A percentile compares a stretch with the other conserved stretches of the same genome.
Conservation (phyloP, 2,888 invertebrate genomes). For the Aplocera efformata region DNA sequence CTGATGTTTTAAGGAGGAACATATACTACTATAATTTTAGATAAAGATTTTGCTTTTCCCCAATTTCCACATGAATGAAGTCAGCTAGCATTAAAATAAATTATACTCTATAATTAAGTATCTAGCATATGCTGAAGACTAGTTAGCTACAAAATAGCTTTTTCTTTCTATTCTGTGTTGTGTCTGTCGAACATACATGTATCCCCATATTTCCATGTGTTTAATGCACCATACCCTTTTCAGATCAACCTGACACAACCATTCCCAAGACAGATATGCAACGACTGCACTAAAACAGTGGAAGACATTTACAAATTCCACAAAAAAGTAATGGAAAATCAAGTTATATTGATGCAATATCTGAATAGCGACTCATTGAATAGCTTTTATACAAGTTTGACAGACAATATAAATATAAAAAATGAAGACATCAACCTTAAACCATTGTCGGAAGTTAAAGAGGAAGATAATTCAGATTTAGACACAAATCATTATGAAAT, state of each 20-base stretch:
- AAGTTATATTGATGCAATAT: constrained; percentile 35
- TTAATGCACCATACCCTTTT: too few species aligned
- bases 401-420: constrained; percentile 8
- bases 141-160: too few species aligned
- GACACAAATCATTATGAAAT: constrained; percentile 7
- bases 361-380: constrained; percentile 24
- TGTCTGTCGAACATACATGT: too few species aligned
- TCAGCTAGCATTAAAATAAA: too few species aligned
- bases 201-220: too few species aligned
- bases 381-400: constrained; percentile 28
- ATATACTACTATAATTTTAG: too few species aligned
- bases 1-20: too few species aligned
- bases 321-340: constrained; percentile 37
- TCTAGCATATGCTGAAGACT: too few species aligned
- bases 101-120: too few species aligned
- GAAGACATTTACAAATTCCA: constrained; percentile 38
- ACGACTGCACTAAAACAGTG: constrained; percentile 40
- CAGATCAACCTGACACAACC: constrained; percentile 40
- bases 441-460: constrained; percentile 1
- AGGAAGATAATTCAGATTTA: not conserved
- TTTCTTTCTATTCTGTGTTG: too few species aligned
- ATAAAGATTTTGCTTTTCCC: too few species aligned
- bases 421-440: not conserved
- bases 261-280: constrained; percentile 47
- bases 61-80: too few species aligned